phyloP scores from a whole-genome alignment of 2,113 vertebrate genomes.

The Vidua chalybeata region DNA sequence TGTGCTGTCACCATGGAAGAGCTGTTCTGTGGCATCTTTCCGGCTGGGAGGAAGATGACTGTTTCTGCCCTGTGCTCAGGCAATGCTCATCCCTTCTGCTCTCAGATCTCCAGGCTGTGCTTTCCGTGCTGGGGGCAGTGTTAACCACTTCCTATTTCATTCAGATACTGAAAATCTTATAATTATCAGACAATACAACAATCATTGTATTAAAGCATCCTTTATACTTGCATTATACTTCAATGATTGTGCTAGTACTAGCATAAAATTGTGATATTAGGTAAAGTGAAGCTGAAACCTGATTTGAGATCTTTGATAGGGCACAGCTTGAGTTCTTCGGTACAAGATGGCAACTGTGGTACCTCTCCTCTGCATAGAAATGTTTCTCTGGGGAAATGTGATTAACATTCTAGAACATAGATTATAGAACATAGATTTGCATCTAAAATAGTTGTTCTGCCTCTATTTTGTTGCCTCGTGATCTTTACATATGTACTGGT shows the following conservation, averaged over 20 bases:
- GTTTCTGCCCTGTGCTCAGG: not conserved
- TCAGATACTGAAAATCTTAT: not conserved
- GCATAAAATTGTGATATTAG: not conserved
- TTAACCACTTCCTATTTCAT: not conserved
- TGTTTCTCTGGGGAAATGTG: not conserved
- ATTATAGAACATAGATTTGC: not conserved
- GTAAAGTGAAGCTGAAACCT: not conserved
- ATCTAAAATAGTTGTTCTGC: not conserved
- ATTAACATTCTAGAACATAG: not conserved
- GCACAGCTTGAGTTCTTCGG: not conserved
- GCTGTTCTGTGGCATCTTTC: not conserved
- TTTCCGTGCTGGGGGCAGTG: not conserved
- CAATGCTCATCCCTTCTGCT: not conserved
- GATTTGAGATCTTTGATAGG: not conserved
- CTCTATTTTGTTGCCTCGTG: not conserved
- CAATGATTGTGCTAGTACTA: not conserved
- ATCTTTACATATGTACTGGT: not conserved
- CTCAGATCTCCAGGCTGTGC: not conserved
- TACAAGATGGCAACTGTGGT: fast-evolving
- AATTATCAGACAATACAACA: not conserved
- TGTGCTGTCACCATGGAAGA: not conserved
- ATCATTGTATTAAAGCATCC: not conserved
- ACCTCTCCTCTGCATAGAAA: not conserved
- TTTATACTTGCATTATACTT: not conserved
- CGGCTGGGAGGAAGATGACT: not conserved